Evolutionary conservation across 2,797 vertebrate genomes (phyloP).

Genomic region (Odontamblyopus lacepedii): DNA sequence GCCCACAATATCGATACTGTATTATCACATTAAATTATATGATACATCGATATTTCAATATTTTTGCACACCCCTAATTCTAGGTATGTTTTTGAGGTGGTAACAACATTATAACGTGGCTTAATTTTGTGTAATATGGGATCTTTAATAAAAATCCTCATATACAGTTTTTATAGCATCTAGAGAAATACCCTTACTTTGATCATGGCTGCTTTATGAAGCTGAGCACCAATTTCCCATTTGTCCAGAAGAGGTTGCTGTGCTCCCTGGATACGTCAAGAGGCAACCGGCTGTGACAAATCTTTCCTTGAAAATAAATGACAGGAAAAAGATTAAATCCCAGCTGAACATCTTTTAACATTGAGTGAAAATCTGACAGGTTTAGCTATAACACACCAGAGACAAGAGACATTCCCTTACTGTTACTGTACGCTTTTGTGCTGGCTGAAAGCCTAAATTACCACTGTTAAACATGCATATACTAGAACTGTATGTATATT

Average conservation of each 20-base stretch:
- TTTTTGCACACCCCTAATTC: too few relatives aligned
- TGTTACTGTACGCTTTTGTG: background rate
- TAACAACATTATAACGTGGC: too few relatives aligned
- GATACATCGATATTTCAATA: too few relatives aligned
- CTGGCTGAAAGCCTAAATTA: background rate
- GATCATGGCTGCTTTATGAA: constrained; percentile 6
- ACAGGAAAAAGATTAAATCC: constrained; percentile 11
- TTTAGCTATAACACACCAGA: constrained; percentile 9
- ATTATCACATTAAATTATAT: too few relatives aligned
- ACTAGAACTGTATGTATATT: background rate
- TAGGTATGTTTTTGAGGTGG: too few relatives aligned
- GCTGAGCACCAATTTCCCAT: constrained; percentile 45
- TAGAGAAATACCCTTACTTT: constrained; percentile 24
- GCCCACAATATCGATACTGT: too few relatives aligned
- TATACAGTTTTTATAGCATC: background rate
- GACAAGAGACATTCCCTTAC: background rate
- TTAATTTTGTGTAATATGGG: too few relatives aligned
- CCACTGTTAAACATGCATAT: background rate
- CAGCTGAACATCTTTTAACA: background rate
- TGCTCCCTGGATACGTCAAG: constrained; percentile 61
- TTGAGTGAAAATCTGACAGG: constrained; percentile 10
- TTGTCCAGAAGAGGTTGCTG: constrained; percentile 80
- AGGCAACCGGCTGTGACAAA: constrained; percentile 3
- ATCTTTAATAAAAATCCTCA: background rate
- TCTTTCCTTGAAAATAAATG: constrained; percentile 17